Base-by-base conservation (phyloP, 1,140 invertebrate species). In the Lepidurus couesii region DNA sequence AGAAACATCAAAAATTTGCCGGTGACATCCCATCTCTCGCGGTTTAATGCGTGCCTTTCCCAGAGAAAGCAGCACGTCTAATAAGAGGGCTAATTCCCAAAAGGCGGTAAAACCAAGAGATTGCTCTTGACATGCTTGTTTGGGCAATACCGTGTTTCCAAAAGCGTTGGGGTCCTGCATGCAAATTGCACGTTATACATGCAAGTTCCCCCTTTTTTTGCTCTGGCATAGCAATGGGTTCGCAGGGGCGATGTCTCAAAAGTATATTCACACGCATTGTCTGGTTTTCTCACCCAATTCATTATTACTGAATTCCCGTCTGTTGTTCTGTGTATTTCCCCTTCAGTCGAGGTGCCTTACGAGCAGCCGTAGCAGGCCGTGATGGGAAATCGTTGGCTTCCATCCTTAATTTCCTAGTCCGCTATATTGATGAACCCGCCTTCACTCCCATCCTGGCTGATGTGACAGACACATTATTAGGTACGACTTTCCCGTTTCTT, bases 331-430 rank as follows among this genome's bases (percentile, higher is more conserved):
- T 42, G 44, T 77, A 5, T 79, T 74, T 77, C 45, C 53, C 77
- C 80, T 82, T 75, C 79, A 86, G 91, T 83, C 88, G 93, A 53
- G 89, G 91, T 84, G 91, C 90, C n/a, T 84, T 95, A 44, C 84
- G 87, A 81, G 87, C 89, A 80, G 93, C 94, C 5, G 84, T 96
- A 6, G 86, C 88, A 45, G 90, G 90, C 21, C 87, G 92, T 82
- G 87, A 90, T 80, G 89, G 90, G 74, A 90, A 91, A 81, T 88
- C 88, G 44, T 83, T 96, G 24, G 84, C 86, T 8, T 83, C 85
- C 77, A 86, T 97, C 79, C 83, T 96, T 0, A 89, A 89, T 80
- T 97, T 95, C 85, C 86, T 96, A n/a, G 89, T 89, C 78, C 90
- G 86, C 78, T 87, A 95, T 84, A 86, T 95, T 75, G 90, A 92